These are phyloP conservation scores for Kryphioiulus occultus DNA, from an alignment of 2,888 invertebrate species.

Conservation along the genomic window DNA sequence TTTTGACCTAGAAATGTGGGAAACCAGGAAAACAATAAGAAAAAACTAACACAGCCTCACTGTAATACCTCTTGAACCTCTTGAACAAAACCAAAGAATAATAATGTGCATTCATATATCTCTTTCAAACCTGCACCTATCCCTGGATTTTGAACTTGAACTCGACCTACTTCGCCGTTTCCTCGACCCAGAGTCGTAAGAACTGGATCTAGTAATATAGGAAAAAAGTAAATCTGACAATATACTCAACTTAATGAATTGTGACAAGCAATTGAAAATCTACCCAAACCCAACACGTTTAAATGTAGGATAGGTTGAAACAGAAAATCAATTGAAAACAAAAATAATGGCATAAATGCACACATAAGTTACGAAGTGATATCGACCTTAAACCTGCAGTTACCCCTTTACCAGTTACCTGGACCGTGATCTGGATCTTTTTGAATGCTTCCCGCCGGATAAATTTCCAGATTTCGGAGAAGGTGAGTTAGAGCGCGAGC, in stretches of 20 bases:
- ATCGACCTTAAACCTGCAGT: constrained; percentile 52
- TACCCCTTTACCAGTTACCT: constrained; percentile 53
- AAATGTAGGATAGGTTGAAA: not conserved
- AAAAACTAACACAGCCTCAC: not conserved
- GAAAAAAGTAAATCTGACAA: not conserved
- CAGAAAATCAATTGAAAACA: not conserved
- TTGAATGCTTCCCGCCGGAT: constrained; percentile 4
- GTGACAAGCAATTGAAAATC: constrained; percentile 1
- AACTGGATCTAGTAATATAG: constrained; percentile 50
- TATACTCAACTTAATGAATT: not conserved
- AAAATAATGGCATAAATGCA: constrained; percentile 29
- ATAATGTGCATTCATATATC: constrained; percentile 13
- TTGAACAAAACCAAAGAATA: not conserved
- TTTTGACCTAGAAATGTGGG: not conserved
- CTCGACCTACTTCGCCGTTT: constrained; percentile 47
- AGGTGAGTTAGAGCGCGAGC: not conserved
- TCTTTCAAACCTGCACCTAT: constrained; percentile 53
- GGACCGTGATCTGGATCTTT: constrained; percentile 53
- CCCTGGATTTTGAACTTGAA: constrained; percentile 50
- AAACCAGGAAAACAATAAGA: not conserved
- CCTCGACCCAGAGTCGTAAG: constrained; percentile 50
- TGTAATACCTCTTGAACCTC: not conserved
- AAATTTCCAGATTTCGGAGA: constrained; percentile 41
- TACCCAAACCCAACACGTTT: not conserved
- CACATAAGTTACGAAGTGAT: constrained; percentile 50